Evolutionary conservation across 2,888 invertebrate genomes (phyloP).

Genomic region (Drosophila barbarae): DNA sequence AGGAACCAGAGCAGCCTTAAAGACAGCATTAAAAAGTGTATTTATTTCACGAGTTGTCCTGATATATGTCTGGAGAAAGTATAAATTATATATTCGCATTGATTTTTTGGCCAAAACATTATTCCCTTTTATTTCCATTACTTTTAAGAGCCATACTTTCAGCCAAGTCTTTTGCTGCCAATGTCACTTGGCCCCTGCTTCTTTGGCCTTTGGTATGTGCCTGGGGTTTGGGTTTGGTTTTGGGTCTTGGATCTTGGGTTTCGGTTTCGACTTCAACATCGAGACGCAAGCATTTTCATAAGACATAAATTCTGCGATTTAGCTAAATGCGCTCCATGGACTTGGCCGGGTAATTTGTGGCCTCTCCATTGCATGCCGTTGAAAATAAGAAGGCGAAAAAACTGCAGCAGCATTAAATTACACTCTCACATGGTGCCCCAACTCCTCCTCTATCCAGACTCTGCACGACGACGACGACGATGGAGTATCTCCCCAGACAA

Average conservation of each 20-base stretch:
- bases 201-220: conserved; percentile 19
- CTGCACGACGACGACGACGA: conserved; percentile 5
- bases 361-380: conserved; percentile 16
- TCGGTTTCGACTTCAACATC: conserved; percentile 21
- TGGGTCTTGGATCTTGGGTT: conserved; percentile 23
- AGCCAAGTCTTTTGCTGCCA: conserved; percentile 54
- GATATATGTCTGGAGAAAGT: neutral
- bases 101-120: conserved; percentile 2
- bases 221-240: conserved; percentile 10
- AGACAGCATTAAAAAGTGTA: neutral
- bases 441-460: conserved; percentile 4
- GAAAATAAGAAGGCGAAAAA: conserved; percentile 31
- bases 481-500: conserved; percentile 44
- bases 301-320: conserved; percentile 74
- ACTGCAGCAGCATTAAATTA: conserved; percentile 70
- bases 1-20: neutral
- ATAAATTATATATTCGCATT: neutral
- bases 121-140: neutral
- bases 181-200: conserved; percentile 53
- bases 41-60: neutral
- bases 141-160: conserved; percentile 40
- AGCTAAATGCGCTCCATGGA: conserved; percentile 70
- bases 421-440: conserved; percentile 39
- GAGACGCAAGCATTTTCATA: conserved; percentile 65
- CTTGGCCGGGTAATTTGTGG: conserved; percentile 69